Evolutionary conservation across 92 coral and sea anemone species (phyloP), one percentile per base, ranked within the genome.

Genomic region (Actinernus sp.): DNA sequence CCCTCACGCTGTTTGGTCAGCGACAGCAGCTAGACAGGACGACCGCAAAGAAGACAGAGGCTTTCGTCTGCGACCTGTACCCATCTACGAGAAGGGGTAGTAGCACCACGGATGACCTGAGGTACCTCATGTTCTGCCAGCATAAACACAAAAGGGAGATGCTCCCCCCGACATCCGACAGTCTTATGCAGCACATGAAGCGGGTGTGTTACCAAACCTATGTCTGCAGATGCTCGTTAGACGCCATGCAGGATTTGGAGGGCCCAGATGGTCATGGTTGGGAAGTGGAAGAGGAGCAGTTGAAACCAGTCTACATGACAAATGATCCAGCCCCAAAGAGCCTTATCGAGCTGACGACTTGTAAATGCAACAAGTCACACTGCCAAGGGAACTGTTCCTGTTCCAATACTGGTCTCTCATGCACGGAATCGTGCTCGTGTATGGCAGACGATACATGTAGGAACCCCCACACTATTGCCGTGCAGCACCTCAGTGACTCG

Each of bases 331-430:
- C n/a, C n/a, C n/a, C n/a, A n/a, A n/a, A n/a, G n/a, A n/a, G n/a
- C n/a, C n/a, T n/a, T n/a, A n/a, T 58, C 38, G 85, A 77, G 57
- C n/a, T n/a, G n/a, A n/a, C n/a, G n/a, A n/a, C n/a, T n/a, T n/a
- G n/a, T n/a, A n/a, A n/a, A n/a, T n/a, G n/a, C n/a, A n/a, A n/a
- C n/a, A n/a, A 63, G 53, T 76, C 85, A n/a, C n/a, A n/a, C n/a
- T n/a, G n/a, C n/a, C n/a, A n/a, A n/a, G n/a, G n/a, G n/a, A n/a
- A 68, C 34, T 83, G 78, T 74, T 74, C 78, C 26, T 83, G 89
- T 68, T 61, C 61, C 50, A 49, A n/a, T 28, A 83, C 49, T 49
- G 45, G 47, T 40, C 58, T 78, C 61, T 26, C 59, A 32, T 77
- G 84, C 55, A 77, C 76, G 45, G 84, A 77, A 67, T 76, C 85